Evolutionary conservation across 2,797 vertebrate genomes (phyloP).

Genomic region (Orientallactaga sibirica): DNA sequence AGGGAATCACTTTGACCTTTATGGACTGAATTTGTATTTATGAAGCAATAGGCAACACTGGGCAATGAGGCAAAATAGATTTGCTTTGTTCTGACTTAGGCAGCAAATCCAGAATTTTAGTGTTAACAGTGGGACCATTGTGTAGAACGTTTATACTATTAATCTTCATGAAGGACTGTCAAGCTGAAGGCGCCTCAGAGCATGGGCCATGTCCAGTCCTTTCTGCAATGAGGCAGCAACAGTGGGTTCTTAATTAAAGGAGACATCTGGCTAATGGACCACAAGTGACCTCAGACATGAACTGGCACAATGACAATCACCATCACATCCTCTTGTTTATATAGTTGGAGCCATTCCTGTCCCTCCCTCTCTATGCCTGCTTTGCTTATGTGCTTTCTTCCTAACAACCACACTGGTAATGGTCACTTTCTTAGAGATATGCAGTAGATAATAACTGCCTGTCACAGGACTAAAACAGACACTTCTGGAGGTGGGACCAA

Average conservation of each 20-base stretch:
- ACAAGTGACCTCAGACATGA: not conserved
- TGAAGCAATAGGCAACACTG: not conserved
- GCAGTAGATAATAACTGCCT: not conserved
- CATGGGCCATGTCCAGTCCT: not conserved
- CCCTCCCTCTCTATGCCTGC: not conserved
- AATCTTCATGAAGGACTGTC: not conserved
- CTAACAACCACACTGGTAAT: not conserved
- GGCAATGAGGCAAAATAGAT: not conserved
- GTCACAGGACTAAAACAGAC: not conserved
- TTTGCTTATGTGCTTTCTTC: not conserved
- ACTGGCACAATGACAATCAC: not conserved
- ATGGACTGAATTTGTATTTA: conserved; percentile 13
- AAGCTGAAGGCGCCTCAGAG: not conserved
- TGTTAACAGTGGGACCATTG: not conserved
- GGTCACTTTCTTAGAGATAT: not conserved
- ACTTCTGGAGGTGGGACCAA: not conserved
- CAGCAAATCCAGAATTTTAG: not conserved
- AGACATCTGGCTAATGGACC: not conserved
- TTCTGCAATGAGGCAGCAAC: not conserved
- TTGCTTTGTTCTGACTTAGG: conserved; percentile 9
- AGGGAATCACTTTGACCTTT: not conserved
- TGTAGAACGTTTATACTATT: not conserved
- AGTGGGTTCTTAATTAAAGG: conserved; percentile 20
- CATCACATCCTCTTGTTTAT: not conserved
- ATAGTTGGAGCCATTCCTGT: not conserved